Evolutionary conservation across 2,888 invertebrate genomes (phyloP), one percentile per base, ranked within the genome.

Genomic region (Metellina segmentata): DNA sequence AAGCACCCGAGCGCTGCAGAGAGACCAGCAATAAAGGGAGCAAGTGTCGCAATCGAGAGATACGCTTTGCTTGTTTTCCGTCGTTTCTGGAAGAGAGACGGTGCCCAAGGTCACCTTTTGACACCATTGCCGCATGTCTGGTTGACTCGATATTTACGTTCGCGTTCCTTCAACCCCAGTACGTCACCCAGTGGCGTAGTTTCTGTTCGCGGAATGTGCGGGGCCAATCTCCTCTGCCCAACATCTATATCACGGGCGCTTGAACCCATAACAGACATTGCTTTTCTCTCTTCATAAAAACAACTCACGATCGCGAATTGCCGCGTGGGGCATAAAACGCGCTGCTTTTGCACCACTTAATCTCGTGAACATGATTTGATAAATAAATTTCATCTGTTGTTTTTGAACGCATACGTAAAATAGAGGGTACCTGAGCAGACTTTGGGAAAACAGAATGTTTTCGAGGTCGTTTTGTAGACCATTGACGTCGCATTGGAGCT

Each of bases 141-240:
- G 49, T 52, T 49, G 20, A 52, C 72, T 49, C 49, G 70, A 79
- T 83, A 72, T 83, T 83, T 83, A 83, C 83, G 74, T 83, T 83
- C 83, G 52, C 83, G 83, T 83, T 83, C 83, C 34, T 83, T 83
- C 83, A 83, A 83, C 83, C 74, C 72, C 53, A 13, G 53, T 74
- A 72, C 72, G 71, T 53, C 83, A 51, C 13, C 16, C 11, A 20
- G 79, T 16, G 20, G 51, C 70, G 61, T 11, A 61, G 61, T 61
- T 61, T 61, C 61, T 61, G 61, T 81, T 69, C 81, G 51, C 49
- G 49, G 49, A 81, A 71, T 69, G 61, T 48, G 49, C 16, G 16
- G 48, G 81, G 71, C 70, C 19, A 53, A 7, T n/a, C 69, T 81
- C 81, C 70, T 81, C 69, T 9, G 5, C 1, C 0, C 0, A 34